These are phyloP conservation scores for Dicycla oo DNA, from an alignment of 2,888 invertebrate species.

Conservation along the genomic window DNA sequence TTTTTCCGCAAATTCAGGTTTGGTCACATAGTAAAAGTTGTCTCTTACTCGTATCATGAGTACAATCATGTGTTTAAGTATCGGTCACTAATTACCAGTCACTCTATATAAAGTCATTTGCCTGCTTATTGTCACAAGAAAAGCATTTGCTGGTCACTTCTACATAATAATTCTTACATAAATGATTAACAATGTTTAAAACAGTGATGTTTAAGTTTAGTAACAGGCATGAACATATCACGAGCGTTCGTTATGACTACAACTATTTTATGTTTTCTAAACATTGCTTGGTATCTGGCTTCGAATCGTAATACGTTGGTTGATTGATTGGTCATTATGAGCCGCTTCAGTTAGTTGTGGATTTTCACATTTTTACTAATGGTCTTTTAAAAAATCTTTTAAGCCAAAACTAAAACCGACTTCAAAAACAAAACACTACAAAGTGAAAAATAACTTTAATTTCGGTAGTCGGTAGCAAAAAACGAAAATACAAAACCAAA, in stretches of 20 bases:
- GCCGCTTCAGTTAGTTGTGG: not conserved
- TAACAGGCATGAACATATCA: conserved; percentile 10
- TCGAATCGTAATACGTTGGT: conserved; percentile 30
- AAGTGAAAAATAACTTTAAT: no score
- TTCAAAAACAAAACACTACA: no score
- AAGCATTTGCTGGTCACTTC: conserved; percentile 15
- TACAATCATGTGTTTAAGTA: no score
- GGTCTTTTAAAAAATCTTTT: no score
- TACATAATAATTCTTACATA: conserved; percentile 9
- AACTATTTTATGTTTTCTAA: conserved; percentile 63
- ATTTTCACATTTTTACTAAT: conserved; percentile 11
- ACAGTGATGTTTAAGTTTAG: conserved; percentile 30
- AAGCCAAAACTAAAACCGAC: no score
- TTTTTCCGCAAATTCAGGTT: no score
- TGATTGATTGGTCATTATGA: conserved; percentile 27
- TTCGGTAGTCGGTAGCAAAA: no score
- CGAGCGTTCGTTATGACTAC: conserved; percentile 17
- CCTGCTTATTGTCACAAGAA: not conserved
- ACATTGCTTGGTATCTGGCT: conserved; percentile 49
- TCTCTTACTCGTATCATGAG: no score
- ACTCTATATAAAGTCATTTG: not conserved
- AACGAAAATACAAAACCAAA: no score
- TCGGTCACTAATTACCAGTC: no score
- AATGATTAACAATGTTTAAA: conserved; percentile 19
- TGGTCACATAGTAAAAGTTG: no score